Conservation (phyloP, 2,113 vertebrate species). For the Larimichthys crocea region DNA sequence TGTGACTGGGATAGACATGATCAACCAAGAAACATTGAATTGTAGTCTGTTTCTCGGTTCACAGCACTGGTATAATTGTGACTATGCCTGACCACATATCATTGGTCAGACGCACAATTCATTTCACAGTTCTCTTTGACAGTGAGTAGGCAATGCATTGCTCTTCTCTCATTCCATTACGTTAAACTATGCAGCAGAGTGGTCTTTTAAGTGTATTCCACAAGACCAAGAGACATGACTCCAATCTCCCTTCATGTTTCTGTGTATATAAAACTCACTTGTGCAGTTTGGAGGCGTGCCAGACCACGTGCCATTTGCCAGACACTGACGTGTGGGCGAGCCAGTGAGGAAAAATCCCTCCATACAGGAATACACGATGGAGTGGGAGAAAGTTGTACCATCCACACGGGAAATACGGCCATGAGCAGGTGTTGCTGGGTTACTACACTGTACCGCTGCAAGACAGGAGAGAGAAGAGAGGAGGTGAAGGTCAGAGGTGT, state of each 20-base stretch:
- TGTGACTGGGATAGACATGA: slow-evolving; percentile 30
- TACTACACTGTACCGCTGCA: slow-evolving; percentile 96
- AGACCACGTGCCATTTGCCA: slow-evolving; percentile 97
- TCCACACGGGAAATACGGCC: slow-evolving; percentile 91
- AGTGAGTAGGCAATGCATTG: slow-evolving; percentile 8
- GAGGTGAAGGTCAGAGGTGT: slow-evolving; percentile 59
- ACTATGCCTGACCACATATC: slow-evolving; percentile 5
- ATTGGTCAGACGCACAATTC: background rate
- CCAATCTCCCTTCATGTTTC: background rate
- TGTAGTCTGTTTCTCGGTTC: slow-evolving; percentile 14
- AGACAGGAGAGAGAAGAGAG: slow-evolving; percentile 20
- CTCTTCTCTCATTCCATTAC: slow-evolving; percentile 4
- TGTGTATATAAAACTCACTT: slow-evolving; percentile 84
- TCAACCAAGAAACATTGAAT: slow-evolving; percentile 20
- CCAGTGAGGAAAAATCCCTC: slow-evolving; percentile 95
- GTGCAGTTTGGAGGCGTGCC: slow-evolving; percentile 94
- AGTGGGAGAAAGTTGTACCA: slow-evolving; percentile 93
- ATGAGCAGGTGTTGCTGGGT: slow-evolving; percentile 94
- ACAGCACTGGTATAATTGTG: slow-evolving; percentile 15
- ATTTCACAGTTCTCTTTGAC: slow-evolving; percentile 12
- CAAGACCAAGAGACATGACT: slow-evolving; percentile 1
- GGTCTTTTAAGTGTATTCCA: slow-evolving; percentile 2
- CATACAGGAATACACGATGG: slow-evolving; percentile 93
- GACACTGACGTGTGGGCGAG: slow-evolving; percentile 91
- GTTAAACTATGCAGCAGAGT: background rate